Conservation (phyloP, 2,797 vertebrate genomes). For the Anguilla obscura region DNA sequence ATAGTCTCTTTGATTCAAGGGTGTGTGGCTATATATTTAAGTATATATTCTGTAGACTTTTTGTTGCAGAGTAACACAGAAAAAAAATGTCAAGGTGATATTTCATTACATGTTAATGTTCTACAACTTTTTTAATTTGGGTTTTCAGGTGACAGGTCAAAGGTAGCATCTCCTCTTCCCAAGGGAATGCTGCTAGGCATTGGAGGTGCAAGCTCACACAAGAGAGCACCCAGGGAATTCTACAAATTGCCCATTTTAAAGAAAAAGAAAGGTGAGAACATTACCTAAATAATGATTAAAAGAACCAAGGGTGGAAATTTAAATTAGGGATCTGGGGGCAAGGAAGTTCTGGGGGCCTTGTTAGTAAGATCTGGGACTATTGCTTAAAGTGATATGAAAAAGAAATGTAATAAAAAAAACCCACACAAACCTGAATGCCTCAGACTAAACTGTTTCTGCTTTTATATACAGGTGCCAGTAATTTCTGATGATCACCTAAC, state of each 20-base stretch:
- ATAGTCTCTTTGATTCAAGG: neutral
- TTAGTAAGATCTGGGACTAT: too few relatives aligned
- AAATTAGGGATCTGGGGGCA: neutral
- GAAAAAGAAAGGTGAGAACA: slow-evolving; percentile 78
- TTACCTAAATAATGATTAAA: neutral
- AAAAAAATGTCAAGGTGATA: neutral
- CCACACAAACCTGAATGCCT: too few relatives aligned
- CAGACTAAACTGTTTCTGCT: too few relatives aligned
- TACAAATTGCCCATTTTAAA: slow-evolving; percentile 80
- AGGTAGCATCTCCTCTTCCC: slow-evolving; percentile 52
- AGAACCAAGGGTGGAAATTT: neutral
- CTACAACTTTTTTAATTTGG: neutral
- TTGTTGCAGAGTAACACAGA: neutral
- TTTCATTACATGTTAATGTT: neutral
- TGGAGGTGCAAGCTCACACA: slow-evolving; percentile 66
- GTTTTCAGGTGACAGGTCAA: slow-evolving; percentile 66
- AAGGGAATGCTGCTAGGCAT: slow-evolving; percentile 13
- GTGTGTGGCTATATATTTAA: neutral
- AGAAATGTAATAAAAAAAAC: too few relatives aligned
- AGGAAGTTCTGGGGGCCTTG: neutral
- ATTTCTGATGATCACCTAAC: too few relatives aligned
- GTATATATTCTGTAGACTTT: neutral
- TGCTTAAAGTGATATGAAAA: too few relatives aligned
- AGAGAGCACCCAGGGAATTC: slow-evolving; percentile 75
- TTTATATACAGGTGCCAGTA: too few relatives aligned